Conservation (phyloP, 2,113 vertebrate genomes). For the Mirounga angustirostris region DNA sequence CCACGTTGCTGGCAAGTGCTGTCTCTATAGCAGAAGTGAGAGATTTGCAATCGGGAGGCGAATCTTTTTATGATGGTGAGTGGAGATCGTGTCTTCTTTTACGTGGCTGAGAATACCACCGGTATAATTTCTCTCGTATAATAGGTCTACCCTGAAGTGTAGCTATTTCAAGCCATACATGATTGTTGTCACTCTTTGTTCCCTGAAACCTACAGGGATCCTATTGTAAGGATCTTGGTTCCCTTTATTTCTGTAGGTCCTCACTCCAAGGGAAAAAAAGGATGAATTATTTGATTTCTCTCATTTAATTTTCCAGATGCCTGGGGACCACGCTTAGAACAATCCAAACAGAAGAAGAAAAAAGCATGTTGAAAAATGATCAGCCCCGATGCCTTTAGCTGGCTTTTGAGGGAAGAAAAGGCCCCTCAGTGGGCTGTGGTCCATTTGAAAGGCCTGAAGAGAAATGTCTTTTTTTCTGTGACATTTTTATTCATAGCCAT, state of each 20-base stretch:
- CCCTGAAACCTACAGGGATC: neutral
- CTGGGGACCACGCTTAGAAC: neutral
- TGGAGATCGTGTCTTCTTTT: neutral
- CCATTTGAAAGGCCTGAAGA: conserved; percentile 7
- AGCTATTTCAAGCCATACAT: neutral
- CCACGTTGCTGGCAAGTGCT: neutral
- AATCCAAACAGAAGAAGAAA: conserved; percentile 24
- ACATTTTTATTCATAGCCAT: neutral
- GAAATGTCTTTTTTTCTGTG: neutral
- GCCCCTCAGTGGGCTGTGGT: neutral
- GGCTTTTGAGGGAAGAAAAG: conserved; percentile 29
- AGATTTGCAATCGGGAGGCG: neutral
- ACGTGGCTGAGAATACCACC: neutral
- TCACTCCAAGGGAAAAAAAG: neutral
- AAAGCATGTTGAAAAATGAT: neutral
- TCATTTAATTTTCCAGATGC: conserved; percentile 64
- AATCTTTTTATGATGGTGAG: neutral
- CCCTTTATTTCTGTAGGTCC: conserved; percentile 53
- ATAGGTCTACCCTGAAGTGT: neutral
- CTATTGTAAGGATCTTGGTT: conserved; percentile 6
- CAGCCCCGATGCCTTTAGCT: neutral
- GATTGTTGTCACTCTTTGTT: conserved; percentile 52
- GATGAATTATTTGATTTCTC: conserved; percentile 62
- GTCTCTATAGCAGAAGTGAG: neutral
- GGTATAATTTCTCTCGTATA: neutral